Percentiles rank a stretch among this genome's conserved stretches.
phyloP scores from a whole-genome alignment of 2,113 vertebrate species.

The Thryonomys swinderianus region DNA sequence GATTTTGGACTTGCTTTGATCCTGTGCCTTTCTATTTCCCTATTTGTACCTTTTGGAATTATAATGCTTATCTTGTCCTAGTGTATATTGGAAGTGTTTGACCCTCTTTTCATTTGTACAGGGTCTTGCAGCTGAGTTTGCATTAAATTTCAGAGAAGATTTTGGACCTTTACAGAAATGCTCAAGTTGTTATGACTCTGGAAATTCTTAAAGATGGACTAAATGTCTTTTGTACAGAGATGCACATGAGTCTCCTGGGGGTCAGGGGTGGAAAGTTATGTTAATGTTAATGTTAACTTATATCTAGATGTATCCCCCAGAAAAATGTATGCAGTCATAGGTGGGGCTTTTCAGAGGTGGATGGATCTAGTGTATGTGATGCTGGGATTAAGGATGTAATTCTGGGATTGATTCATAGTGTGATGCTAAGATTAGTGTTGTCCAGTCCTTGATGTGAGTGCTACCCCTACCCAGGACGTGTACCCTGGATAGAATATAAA shows the following conservation, averaged over 20 bases:
- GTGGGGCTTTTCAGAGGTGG: not conserved
- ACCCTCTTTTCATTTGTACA: not conserved
- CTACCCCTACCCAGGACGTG: not conserved
- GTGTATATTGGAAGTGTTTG: not conserved
- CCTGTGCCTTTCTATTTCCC: not conserved
- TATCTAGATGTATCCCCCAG: not conserved
- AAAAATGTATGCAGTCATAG: not conserved
- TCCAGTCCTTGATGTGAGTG: not conserved
- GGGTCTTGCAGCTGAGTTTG: not conserved
- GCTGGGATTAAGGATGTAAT: not conserved
- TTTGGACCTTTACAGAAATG: not conserved
- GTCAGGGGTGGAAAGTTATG: not conserved
- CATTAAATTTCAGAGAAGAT: not conserved
- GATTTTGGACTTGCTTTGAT: not conserved
- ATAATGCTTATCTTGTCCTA: not conserved
- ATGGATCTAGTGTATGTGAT: not conserved
- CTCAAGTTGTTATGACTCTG: not conserved
- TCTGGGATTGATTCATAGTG: not conserved
- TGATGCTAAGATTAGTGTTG: not conserved
- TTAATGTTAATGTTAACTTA: no score
- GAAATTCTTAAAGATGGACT: not conserved
- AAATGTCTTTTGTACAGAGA: not conserved
- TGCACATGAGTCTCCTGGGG: not conserved
- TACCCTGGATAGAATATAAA: not conserved
- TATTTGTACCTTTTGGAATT: not conserved